Conservation (phyloP, 1,140 invertebrate species). For the Pseudoatta argentina region DNA sequence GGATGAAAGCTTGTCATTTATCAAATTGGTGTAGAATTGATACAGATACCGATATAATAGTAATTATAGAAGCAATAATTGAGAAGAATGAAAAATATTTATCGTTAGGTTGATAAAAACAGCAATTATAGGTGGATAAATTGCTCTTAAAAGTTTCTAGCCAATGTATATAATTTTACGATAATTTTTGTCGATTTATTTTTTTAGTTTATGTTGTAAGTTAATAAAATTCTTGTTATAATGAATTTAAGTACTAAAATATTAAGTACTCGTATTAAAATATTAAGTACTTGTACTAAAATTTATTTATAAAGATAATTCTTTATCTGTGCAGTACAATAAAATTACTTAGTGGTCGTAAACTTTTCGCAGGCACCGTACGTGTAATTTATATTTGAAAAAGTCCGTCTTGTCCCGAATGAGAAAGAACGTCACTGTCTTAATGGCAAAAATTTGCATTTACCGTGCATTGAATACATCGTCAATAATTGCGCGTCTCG, state of each 20-base stretch:
- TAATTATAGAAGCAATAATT: conserved; percentile 7
- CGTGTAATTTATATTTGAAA: conserved; percentile 10
- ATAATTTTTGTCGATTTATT: no score
- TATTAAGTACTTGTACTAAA: no score
- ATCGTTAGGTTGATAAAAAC: background rate
- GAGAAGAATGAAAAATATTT: background rate
- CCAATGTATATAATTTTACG: no score
- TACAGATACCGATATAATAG: background rate
- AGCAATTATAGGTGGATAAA: background rate
- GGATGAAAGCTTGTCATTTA: background rate
- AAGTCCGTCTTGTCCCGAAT: background rate
- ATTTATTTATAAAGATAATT: no score
- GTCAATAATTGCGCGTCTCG: background rate
- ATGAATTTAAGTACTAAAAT: no score
- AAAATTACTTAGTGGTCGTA: no score
- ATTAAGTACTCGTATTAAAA: no score
- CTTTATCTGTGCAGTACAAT: no score
- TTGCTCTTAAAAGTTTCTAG: no score
- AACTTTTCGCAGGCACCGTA: no score
- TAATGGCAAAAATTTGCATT: conserved; percentile 39
- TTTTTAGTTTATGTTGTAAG: no score
- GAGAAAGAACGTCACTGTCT: background rate
- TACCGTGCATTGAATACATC: background rate
- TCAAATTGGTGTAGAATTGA: background rate
- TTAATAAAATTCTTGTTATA: no score